phyloP scores from a whole-genome alignment of 2,113 vertebrate genomes.

The Lota lota region DNA sequence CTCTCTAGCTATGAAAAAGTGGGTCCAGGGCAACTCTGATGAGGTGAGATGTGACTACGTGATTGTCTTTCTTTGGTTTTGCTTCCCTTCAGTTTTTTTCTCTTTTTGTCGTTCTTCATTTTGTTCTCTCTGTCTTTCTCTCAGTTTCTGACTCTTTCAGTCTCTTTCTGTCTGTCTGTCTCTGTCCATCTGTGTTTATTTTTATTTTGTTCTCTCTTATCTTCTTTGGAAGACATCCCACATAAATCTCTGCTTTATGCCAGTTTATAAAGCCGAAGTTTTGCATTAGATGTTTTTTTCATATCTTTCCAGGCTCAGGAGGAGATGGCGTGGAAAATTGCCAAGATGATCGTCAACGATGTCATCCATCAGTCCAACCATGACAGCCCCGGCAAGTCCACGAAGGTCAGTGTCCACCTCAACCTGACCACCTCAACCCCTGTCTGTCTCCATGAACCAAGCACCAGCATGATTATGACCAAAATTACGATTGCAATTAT shows the following conservation, averaged over 20 bases:
- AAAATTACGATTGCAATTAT: no score
- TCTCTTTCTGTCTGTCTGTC: not conserved
- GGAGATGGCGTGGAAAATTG: slow-evolving; percentile 98
- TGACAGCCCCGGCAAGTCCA: slow-evolving; percentile 76
- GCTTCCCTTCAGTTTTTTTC: not conserved
- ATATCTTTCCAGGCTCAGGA: slow-evolving; percentile 83
- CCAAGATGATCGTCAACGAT: slow-evolving; percentile 98
- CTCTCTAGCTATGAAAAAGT: slow-evolving; percentile 73
- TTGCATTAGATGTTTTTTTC: no score
- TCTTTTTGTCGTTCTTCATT: not conserved
- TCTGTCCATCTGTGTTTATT: not conserved
- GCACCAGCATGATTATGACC: no score
- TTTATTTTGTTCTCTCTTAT: no score
- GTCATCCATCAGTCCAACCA: slow-evolving; percentile 91
- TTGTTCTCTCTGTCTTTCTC: not conserved
- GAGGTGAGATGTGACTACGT: slow-evolving; percentile 47
- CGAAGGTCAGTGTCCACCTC: slow-evolving; percentile 74
- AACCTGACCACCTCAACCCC: no score
- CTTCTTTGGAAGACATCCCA: no score
- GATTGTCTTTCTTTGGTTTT: no score
- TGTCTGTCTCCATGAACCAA: not conserved
- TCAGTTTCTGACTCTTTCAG: not conserved
- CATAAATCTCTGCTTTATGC: no score
- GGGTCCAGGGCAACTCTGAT: slow-evolving; percentile 67
- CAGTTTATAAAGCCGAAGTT: no score